Conservation (phyloP, 2,797 vertebrate genomes). For the Mormyrops boulengeri region DNA sequence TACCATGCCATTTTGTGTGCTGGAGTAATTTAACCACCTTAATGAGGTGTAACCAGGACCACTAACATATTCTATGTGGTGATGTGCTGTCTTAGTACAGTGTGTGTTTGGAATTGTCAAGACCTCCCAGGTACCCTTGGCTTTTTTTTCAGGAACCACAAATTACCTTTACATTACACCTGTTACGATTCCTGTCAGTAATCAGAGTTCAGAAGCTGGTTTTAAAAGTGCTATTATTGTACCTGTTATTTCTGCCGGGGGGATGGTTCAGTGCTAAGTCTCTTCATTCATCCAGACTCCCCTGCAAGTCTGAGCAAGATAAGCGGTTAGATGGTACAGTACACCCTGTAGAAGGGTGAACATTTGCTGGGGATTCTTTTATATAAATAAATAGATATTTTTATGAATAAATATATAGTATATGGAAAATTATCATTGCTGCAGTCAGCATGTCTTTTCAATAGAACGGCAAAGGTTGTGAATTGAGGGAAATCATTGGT, state of each 20-base stretch:
- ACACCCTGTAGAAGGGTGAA: background rate
- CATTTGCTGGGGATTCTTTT: background rate
- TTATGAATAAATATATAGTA: background rate
- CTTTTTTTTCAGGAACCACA: background rate
- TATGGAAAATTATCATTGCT: background rate
- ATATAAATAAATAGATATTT: background rate
- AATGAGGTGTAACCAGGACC: background rate
- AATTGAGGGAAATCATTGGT: background rate
- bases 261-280: background rate
- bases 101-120: background rate
- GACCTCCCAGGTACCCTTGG: background rate
- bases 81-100: background rate
- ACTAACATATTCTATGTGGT: background rate
- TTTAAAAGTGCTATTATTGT: background rate
- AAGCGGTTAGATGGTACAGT: background rate
- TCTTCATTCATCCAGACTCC: background rate
- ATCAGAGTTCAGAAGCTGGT: background rate
- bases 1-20: background rate
- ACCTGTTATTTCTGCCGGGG: background rate
- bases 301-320: background rate
- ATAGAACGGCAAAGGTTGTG: background rate
- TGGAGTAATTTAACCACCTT: slow-evolving; percentile 8
- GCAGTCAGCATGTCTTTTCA: background rate
- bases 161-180: background rate
- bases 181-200: background rate